Evolutionary conservation across 2,797 vertebrate species (phyloP).

Genomic region (Brachyrhaphis roseni): DNA sequence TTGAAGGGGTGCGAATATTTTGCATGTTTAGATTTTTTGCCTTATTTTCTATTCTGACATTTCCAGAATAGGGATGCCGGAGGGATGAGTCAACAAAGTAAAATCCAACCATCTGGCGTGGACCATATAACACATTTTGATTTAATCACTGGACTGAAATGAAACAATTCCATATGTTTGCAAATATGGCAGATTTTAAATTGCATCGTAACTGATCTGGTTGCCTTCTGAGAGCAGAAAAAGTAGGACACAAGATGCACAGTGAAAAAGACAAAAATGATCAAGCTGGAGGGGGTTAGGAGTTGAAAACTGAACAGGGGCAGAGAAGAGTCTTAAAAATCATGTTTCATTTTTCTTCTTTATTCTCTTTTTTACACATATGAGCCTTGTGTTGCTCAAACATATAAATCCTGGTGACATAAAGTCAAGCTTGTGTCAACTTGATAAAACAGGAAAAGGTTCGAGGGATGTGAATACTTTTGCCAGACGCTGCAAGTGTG

Average conservation of each 20-base stretch:
- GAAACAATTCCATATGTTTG: neutral
- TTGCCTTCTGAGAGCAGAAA: neutral
- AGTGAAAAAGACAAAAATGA: neutral
- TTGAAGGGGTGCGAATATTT: neutral
- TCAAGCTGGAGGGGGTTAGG: too few relatives aligned
- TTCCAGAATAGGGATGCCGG: neutral
- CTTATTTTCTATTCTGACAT: neutral
- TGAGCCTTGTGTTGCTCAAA: neutral
- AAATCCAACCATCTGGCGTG: neutral
- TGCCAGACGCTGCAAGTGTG: conserved; percentile 12
- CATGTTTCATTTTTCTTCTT: neutral
- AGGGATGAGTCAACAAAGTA: neutral
- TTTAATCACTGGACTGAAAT: neutral
- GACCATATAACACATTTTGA: neutral
- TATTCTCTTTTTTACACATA: neutral
- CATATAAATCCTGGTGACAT: neutral
- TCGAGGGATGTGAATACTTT: neutral
- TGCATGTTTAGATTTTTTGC: neutral
- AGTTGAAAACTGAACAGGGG: neutral
- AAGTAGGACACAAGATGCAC: neutral
- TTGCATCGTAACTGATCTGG: neutral
- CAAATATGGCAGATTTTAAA: neutral
- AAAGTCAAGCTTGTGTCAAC: neutral
- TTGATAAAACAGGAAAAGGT: neutral
- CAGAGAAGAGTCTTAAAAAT: neutral